Percentiles rank a stretch among this genome's conserved stretches.
Evolutionary conservation across 1,140 invertebrate genomes (phyloP).

Genomic region (Pseudobourletiella spinata): DNA sequence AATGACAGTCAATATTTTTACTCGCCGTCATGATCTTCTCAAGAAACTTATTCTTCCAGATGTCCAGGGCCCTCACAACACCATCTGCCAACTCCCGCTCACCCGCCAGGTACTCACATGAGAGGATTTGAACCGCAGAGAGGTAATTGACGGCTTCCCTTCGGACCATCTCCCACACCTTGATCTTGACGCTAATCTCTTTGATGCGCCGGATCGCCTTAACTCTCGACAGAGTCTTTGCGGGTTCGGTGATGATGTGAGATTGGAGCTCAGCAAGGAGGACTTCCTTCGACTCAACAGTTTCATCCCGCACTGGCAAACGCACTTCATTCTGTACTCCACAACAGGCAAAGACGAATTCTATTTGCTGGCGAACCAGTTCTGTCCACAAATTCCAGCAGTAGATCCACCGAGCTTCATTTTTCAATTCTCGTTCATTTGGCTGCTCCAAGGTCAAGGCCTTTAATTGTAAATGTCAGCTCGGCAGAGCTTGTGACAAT

Average conservation of each 20-base stretch:
- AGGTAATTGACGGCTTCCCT: background rate
- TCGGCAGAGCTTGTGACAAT: too few species aligned
- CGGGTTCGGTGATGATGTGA: background rate
- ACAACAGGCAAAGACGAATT: background rate
- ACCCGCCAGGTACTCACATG: background rate
- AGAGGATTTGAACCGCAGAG: background rate
- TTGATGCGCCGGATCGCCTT: slow-evolving; percentile 1
- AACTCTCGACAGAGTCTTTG: background rate
- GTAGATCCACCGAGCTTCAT: slow-evolving; percentile 1
- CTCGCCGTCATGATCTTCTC: background rate
- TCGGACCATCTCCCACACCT: background rate
- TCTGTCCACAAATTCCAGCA: slow-evolving; percentile 5
- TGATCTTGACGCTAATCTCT: background rate
- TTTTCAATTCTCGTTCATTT: slow-evolving; percentile 3
- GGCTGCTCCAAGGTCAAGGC: background rate
- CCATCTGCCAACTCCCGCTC: background rate
- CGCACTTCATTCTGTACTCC: background rate
- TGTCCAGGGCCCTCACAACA: background rate
- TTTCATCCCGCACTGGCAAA: background rate
- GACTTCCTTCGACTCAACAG: background rate
- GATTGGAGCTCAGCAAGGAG: background rate
- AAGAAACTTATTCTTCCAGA: background rate
- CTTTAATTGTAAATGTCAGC: too few species aligned
- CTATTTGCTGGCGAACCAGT: background rate
- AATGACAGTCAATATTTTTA: background rate